Evolutionary conservation across 2,113 vertebrate species (phyloP), one percentile per base, ranked within the genome.

Genomic region (Nothocercus julius): DNA sequence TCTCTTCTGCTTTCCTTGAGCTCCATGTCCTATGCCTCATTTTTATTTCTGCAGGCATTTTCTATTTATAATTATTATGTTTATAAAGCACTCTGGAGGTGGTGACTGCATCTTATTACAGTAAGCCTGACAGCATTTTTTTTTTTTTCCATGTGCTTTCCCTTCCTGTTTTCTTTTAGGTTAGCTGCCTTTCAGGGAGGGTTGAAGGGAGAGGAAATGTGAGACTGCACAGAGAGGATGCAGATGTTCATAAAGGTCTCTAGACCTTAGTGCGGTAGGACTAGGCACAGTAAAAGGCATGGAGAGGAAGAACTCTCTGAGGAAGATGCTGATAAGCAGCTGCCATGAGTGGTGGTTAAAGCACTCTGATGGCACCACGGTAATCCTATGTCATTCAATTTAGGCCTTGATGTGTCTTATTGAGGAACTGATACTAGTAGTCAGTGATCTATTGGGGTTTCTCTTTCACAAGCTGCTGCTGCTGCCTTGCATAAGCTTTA

Each of bases 41-140:
- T 92, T 80, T 82, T 18, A 59, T 82, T 91, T 91, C 84, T 42
- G 28, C 13, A 47, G 67, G 28, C 54, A 45, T 22, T 70, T 89
- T 44, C 84, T 84, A 28, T 89, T 93, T 92, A 36, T 83, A 84
- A 63, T 91, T 75, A 32, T 13, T 82, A 38, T 45, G 82, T 80
- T 73, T 63, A 76, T 89, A 85, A 91, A 72, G 34, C 82, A 69
- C 49, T 91, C 28, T 47, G 74, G 61, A 89, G 82, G 49, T 81
- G 53, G 53, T 58, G 79, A 44, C 14, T 54, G 49, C 53, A 88
- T 34, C 53, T 44, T 79, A 15, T 64, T 79, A n/a, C 53, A 25
- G 34, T 45, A 45, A 93, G 16, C 77, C 30, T 76, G 53, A 25
- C 28, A 89, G 44, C 21, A n/a, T 87, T 17, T 80, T 17, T 83